A percentile compares a stretch with the other conserved stretches of the same genome.
Evolutionary conservation across 2,888 invertebrate genomes (phyloP).

Genomic region (Drosophila anomelani): DNA sequence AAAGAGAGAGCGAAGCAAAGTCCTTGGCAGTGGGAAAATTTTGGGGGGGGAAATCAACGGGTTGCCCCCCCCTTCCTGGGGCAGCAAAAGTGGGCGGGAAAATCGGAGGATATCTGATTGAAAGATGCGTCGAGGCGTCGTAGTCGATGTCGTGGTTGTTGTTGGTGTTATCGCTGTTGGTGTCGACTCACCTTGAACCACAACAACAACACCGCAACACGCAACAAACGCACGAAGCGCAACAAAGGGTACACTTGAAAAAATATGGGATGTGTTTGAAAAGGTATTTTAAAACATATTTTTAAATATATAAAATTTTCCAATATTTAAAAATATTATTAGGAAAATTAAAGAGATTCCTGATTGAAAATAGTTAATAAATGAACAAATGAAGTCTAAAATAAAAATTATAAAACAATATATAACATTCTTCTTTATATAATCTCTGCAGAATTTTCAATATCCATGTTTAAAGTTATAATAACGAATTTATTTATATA

Average conservation of each 20-base stretch:
- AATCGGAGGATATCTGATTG: conserved; percentile 62
- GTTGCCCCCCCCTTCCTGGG: conserved; percentile 46
- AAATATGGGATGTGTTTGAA: not conserved
- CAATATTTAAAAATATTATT: not conserved
- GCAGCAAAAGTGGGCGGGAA: conserved; percentile 11
- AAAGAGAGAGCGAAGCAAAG: conserved; percentile 53
- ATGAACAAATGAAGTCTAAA: too few relatives aligned
- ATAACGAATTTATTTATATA: too few relatives aligned
- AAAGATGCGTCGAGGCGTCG: conserved; percentile 77
- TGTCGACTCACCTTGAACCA: conserved; percentile 81
- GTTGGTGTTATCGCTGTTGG: conserved; percentile 54
- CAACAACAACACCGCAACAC: conserved; percentile 52
- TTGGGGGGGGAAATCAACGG: conserved; percentile 53
- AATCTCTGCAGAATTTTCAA: too few relatives aligned
- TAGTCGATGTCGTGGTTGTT: conserved; percentile 37
- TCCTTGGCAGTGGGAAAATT: conserved; percentile 80
- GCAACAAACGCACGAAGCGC: conserved; percentile 19
- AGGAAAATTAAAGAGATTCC: too few relatives aligned
- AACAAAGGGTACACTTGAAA: conserved; percentile 13
- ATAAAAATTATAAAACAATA: too few relatives aligned
- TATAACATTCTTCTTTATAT: too few relatives aligned
- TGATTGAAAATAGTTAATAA: too few relatives aligned
- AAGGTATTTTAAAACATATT: not conserved
- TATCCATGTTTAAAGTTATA: too few relatives aligned
- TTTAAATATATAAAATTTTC: not conserved